Conservation (phyloP, 1,140 invertebrate species). For the Pinna nobilis region DNA sequence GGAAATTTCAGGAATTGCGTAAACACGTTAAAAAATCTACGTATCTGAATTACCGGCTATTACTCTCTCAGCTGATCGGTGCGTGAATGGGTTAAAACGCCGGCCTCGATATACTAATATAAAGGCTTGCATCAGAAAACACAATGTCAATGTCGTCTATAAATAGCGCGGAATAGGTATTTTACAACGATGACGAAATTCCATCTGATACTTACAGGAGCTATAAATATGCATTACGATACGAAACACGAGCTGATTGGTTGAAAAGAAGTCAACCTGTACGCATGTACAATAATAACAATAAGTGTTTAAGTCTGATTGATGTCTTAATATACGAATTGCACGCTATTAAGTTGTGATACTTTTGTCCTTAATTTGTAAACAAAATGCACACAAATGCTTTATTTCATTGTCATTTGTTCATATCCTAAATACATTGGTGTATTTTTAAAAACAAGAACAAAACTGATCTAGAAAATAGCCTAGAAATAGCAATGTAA, state of each 20-base stretch:
- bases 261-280: neutral
- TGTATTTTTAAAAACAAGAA: too few relatives aligned
- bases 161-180: neutral
- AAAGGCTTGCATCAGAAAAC: conserved; percentile 21
- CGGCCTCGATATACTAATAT: neutral
- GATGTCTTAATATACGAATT: too few relatives aligned
- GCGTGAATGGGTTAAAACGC: conserved; percentile 17
- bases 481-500: too few relatives aligned
- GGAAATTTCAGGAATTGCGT: too few relatives aligned
- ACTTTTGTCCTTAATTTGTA: too few relatives aligned
- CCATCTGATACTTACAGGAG: neutral
- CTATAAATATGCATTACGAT: conserved; percentile 26
- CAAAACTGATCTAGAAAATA: too few relatives aligned
- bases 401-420: too few relatives aligned
- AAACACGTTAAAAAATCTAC: neutral
- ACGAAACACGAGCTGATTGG: conserved; percentile 10
- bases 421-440: too few relatives aligned
- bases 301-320: too few relatives aligned
- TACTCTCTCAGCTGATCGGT: conserved; percentile 35
- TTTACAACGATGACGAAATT: conserved; percentile 24
- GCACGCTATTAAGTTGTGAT: too few relatives aligned
- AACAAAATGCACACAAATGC: too few relatives aligned
- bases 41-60: neutral
- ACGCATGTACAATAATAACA: neutral
- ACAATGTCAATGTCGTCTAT: conserved; percentile 5